Percentiles rank a stretch among this genome's conserved stretches.
Conservation (phyloP, 35 echinoderm and acorn worm genomes). For the Chiridota heheva region DNA sequence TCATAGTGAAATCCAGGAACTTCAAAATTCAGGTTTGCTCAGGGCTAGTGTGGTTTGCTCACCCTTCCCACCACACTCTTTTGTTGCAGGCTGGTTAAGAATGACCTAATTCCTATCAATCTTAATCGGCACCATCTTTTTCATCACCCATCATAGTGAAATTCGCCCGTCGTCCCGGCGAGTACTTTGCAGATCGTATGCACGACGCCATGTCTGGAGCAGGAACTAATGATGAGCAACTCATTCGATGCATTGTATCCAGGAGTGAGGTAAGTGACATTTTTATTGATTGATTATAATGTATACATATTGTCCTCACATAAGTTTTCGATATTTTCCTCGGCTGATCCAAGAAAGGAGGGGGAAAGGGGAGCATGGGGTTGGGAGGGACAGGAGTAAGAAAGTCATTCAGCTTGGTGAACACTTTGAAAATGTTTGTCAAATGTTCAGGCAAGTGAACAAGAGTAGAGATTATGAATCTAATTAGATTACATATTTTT, state of each 20-base stretch:
- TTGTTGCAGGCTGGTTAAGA: too few relatives aligned
- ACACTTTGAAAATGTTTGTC: too few relatives aligned
- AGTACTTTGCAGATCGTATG: conserved; percentile 77
- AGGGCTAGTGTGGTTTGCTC: neutral
- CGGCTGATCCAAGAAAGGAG: neutral
- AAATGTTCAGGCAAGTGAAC: too few relatives aligned
- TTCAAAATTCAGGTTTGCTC: too few relatives aligned
- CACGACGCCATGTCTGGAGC: conserved; percentile 69
- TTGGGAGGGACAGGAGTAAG: neutral
- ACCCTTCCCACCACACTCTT: too few relatives aligned
- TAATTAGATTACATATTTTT: too few relatives aligned
- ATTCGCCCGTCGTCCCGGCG: conserved; percentile 45
- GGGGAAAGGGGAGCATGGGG: neutral
- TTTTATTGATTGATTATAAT: neutral
- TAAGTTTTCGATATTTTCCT: neutral
- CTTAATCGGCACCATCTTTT: neutral
- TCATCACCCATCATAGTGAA: too few relatives aligned
- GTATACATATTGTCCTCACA: neutral
- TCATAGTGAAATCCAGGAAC: too few relatives aligned
- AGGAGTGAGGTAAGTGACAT: conserved; percentile 73
- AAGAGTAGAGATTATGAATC: too few relatives aligned
- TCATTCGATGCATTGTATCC: conserved; percentile 72
- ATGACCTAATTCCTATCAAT: neutral
- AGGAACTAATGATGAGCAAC: conserved; percentile 77
- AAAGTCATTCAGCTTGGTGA: too few relatives aligned